Evolutionary conservation across 2,888 invertebrate species (phyloP).

Genomic region (Andrena fulva): DNA sequence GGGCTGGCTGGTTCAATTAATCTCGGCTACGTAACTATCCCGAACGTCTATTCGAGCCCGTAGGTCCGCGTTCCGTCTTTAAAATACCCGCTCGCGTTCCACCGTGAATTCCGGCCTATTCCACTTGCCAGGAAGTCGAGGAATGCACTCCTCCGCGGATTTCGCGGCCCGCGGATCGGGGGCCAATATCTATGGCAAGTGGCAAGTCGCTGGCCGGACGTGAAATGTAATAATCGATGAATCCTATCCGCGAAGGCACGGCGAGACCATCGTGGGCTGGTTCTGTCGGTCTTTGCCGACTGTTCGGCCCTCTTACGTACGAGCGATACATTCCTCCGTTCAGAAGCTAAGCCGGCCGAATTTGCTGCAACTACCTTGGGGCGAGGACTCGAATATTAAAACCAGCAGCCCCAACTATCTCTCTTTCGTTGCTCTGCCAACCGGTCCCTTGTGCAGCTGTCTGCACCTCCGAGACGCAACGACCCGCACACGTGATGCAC

Average conservation of each 20-base stretch:
- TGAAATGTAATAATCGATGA: conserved; percentile 60
- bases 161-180: conserved; percentile 49
- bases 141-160: conserved; percentile 40
- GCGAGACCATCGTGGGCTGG: conserved; percentile 50
- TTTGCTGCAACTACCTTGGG: conserved; percentile 20
- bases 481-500: conserved; percentile 34
- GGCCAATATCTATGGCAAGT: conserved; percentile 48
- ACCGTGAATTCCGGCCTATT: conserved; percentile 43
- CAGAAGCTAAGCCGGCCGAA: conserved; percentile 37
- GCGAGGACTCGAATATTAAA: conserved; percentile 58
- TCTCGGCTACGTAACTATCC: conserved; percentile 41
- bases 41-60: conserved; percentile 9
- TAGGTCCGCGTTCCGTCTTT: conserved; percentile 25
- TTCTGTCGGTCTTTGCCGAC: neutral
- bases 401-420: conserved; percentile 8
- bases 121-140: conserved; percentile 27
- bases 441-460: neutral
- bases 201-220: conserved; percentile 23
- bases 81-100: conserved; percentile 43
- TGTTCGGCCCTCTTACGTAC: conserved; percentile 3
- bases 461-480: conserved; percentile 2
- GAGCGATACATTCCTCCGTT: conserved; percentile 44
- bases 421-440: neutral
- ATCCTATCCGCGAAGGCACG: conserved; percentile 11
- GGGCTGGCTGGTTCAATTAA: conserved; percentile 34